phyloP scores from a whole-genome alignment of 1,140 invertebrate genomes.

The Trachelipus rathkii region DNA sequence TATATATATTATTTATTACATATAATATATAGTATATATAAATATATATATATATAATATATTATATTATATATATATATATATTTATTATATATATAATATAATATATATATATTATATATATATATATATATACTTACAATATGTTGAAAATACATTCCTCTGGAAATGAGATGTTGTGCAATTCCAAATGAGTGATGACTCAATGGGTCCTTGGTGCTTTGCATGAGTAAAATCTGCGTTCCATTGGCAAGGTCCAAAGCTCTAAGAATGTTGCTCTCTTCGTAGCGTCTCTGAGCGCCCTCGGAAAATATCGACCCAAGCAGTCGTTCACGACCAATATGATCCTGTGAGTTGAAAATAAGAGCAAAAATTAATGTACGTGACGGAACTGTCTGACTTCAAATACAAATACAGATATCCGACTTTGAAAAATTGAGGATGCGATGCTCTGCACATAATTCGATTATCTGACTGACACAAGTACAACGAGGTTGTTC shows the following conservation, averaged over 20 bases:
- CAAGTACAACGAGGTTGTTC: too few species aligned
- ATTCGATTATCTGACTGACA: too few species aligned
- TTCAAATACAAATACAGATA: too few species aligned
- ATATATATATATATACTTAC: neutral
- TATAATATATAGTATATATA: too few species aligned
- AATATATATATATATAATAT: too few species aligned
- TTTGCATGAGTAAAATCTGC: neutral
- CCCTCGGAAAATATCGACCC: neutral
- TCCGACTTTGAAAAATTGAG: too few species aligned
- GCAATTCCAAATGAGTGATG: neutral
- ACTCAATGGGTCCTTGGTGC: neutral
- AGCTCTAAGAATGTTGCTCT: slow-evolving; percentile 2
- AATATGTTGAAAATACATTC: neutral
- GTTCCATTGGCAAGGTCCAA: neutral
- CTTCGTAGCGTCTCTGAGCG: neutral
- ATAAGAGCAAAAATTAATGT: neutral
- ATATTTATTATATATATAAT: too few species aligned
- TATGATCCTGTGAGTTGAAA: neutral
- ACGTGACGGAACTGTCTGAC: too few species aligned
- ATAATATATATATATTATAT: too few species aligned
- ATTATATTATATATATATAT: too few species aligned
- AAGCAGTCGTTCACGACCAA: neutral
- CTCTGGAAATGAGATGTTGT: neutral
- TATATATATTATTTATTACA: too few species aligned
- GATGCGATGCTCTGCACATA: too few species aligned